Percentiles rank a stretch among this genome's conserved stretches.
Evolutionary conservation across 1,140 invertebrate genomes (phyloP).

Genomic region (Philotrypesis tridentata): DNA sequence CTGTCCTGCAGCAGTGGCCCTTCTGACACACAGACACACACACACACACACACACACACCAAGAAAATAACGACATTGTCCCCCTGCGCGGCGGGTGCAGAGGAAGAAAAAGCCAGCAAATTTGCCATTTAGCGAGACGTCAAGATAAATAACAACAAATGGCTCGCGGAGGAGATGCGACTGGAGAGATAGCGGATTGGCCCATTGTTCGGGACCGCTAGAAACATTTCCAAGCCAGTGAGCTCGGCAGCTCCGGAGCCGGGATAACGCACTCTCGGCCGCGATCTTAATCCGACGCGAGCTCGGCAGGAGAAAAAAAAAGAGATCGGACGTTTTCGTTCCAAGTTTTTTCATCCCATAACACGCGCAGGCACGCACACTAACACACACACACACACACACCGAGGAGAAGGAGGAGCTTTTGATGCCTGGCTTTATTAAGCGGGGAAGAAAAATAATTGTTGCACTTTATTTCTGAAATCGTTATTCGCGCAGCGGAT

Average conservation of each 20-base stretch:
- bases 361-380: too few species aligned
- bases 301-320: not conserved
- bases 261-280: not conserved
- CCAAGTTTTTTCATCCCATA: not conserved
- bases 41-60: not conserved
- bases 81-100: not conserved
- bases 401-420: too few species aligned
- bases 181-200: not conserved
- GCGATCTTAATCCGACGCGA: conserved; percentile 42
- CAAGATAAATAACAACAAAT: conserved; percentile 38
- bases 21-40: too few species aligned
- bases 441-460: too few species aligned
- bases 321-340: not conserved
- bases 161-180: conserved; percentile 5
- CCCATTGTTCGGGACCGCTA: conserved; percentile 26
- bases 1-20: too few species aligned
- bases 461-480: too few species aligned
- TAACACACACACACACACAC: too few species aligned
- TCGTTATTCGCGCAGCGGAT: too few species aligned
- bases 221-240: conserved; percentile 20
- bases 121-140: conserved; percentile 29
- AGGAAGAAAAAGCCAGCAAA: not conserved
- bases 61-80: conserved; percentile 17
- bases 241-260: not conserved
- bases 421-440: not conserved